Evolutionary conservation across 1,140 invertebrate species (phyloP).

Genomic region (Phymastichus coffea): DNA sequence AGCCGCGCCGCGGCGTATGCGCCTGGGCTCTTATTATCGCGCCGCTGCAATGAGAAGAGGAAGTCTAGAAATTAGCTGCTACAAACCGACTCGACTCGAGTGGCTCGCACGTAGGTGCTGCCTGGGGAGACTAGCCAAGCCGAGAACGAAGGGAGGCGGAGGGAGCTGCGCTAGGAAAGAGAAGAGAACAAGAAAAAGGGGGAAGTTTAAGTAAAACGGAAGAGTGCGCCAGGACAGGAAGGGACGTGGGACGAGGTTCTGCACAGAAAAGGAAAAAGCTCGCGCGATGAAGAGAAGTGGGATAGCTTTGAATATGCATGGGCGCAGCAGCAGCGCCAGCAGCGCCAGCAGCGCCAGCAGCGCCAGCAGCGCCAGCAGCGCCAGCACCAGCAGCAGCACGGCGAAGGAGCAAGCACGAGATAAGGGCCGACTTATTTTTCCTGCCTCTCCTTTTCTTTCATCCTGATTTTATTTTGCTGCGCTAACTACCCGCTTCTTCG

Average conservation of each 20-base stretch:
- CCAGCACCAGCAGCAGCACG: no score
- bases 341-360: no score
- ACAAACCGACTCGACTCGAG: no score
- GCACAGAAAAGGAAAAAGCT: conserved; percentile 4
- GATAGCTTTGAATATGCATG: conserved; percentile 5
- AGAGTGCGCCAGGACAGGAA: neutral
- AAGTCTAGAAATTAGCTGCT: conserved; percentile 54
- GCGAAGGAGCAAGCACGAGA: conserved; percentile 42
- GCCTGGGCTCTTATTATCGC: conserved; percentile 50
- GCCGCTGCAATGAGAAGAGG: conserved; percentile 52
- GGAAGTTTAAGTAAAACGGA: no score
- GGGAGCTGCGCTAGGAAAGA: no score
- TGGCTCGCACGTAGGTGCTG: no score
- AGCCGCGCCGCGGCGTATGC: conserved; percentile 17
- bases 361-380: no score
- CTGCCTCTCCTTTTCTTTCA: conserved; percentile 47
- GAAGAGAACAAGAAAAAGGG: neutral
- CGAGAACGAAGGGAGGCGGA: no score
- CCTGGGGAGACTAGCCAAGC: no score
- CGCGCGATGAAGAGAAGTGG: neutral
- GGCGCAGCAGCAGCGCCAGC: no score
- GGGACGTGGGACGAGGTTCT: no score
- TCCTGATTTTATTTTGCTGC: conserved; percentile 53
- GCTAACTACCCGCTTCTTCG: conserved; percentile 47
- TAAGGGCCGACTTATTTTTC: conserved; percentile 55